Base-by-base conservation (phyloP, 2,113 vertebrate genomes). In the Clarias magur region DNA sequence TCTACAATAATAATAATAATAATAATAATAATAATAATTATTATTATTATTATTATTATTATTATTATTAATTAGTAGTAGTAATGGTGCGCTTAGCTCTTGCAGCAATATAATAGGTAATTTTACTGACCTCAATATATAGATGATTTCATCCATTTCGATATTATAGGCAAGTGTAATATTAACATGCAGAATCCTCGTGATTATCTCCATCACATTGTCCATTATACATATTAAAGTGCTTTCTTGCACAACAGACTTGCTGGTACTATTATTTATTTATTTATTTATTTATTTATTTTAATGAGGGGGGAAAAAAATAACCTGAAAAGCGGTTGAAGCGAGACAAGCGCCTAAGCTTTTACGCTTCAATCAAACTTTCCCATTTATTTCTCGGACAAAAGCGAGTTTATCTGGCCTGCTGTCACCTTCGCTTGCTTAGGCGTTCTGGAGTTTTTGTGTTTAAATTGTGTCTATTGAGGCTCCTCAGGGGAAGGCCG, bases 381-480 rank as follows among this genome's bases (percentile, higher is more conserved):
- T 27, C 56, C 60, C 70, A 60, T 84, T 78, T 27, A 56, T 87
- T 87, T 85, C 57, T 56, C 34, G 86, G 86, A 91, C 78, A 85
- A 90, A 90, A 80, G 82, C 27, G 70, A 83, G 75, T 87, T 88
- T 88, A 86, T 89, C 80, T 87, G 72, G n/a, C 57, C 73, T 30
- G 53, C 73, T 62, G 62, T 80, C 17, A 48, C 5, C 27, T 57
- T 72, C 19, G 53, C 84, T 59, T 84, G 65, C 85, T 63, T 76
- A 59, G 81, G 72, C 30, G n/a, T 82, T 75, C 80, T 73, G 38
- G 59, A 63, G 75, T 56, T 72, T 89, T 83, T 82, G 73, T 87
- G 85, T 90, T 84, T 85, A 86, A 90, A 88, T 84, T 54, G 87
- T 81, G 68, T 90, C 85, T 87, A 86, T 79, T 82, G 59, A 84